Evolutionary conservation across 2,888 invertebrate genomes (phyloP).

Genomic region (Merodon equestris): DNA sequence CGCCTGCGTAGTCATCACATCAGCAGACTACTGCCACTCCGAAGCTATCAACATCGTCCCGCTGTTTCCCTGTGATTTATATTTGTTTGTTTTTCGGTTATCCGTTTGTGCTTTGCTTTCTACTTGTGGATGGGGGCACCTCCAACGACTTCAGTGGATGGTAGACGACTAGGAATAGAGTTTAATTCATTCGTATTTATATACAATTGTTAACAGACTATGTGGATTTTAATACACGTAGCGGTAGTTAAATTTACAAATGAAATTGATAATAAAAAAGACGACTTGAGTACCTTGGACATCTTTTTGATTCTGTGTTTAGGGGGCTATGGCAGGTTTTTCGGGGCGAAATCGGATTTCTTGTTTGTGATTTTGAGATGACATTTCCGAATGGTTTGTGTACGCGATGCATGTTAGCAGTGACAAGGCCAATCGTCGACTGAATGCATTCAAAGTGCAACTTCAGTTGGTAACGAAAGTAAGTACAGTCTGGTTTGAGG

Average conservation of each 20-base stretch:
- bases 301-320: background rate
- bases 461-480: no score
- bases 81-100: constrained; percentile 1
- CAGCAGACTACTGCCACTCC: no score
- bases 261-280: constrained; percentile 9
- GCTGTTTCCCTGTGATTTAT: constrained; percentile 30
- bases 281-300: background rate
- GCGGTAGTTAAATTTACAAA: constrained; percentile 40
- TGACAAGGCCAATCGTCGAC: background rate
- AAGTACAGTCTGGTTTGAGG: no score
- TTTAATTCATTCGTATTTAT: constrained; percentile 48
- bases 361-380: no score
- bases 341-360: no score
- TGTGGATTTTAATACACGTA: constrained; percentile 35
- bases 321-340: background rate
- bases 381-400: constrained; percentile 4
- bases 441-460: constrained; percentile 13
- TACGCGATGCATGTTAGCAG: background rate
- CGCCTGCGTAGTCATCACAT: constrained; percentile 70
- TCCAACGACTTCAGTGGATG: background rate
- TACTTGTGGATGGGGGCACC: constrained; percentile 2
- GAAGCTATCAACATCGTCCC: background rate
- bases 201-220: constrained; percentile 21
- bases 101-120: constrained; percentile 2
- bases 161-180: constrained; percentile 27